Percentiles rank a stretch among this genome's conserved stretches.
Conservation (phyloP, 2,113 vertebrate genomes). For the Chiloscyllium plagiosum region DNA sequence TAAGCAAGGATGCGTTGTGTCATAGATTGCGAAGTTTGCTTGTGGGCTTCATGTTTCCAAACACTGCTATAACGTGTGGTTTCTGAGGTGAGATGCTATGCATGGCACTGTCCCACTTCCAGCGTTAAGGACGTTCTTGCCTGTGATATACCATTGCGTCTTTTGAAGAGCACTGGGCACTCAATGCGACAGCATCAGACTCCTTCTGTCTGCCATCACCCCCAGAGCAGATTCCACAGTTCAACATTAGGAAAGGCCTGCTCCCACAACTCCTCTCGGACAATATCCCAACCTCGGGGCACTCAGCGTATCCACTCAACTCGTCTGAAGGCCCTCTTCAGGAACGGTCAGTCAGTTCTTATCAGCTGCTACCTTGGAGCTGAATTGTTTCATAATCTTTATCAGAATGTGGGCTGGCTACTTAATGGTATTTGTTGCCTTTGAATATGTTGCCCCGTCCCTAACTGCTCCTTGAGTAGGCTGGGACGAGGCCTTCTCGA, state of each 20-base stretch:
- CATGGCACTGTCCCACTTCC: not conserved
- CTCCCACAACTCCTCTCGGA: not conserved
- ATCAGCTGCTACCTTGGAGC: too few relatives aligned
- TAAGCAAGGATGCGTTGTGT: not conserved
- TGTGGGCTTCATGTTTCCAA: not conserved
- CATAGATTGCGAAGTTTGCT: not conserved
- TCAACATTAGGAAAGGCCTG: not conserved
- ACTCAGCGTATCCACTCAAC: too few relatives aligned
- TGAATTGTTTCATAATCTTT: too few relatives aligned
- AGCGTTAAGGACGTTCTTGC: not conserved
- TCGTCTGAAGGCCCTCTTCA: not conserved
- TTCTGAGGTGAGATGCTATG: not conserved
- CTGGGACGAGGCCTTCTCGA: too few relatives aligned
- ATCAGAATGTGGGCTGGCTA: too few relatives aligned
- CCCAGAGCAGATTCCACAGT: not conserved
- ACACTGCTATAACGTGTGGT: not conserved
- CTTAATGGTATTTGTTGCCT: too few relatives aligned
- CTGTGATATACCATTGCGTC: not conserved
- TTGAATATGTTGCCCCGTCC: too few relatives aligned
- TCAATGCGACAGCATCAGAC: too few relatives aligned
- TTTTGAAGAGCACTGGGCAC: not conserved
- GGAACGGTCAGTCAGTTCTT: too few relatives aligned
- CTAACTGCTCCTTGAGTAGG: too few relatives aligned
- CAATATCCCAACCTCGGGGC: not conserved
- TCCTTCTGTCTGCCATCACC: not conserved